A percentile compares a stretch with the other conserved stretches of the same genome.
phyloP scores from a whole-genome alignment of 2,888 invertebrate genomes.

The Diachrysia chrysitis region DNA sequence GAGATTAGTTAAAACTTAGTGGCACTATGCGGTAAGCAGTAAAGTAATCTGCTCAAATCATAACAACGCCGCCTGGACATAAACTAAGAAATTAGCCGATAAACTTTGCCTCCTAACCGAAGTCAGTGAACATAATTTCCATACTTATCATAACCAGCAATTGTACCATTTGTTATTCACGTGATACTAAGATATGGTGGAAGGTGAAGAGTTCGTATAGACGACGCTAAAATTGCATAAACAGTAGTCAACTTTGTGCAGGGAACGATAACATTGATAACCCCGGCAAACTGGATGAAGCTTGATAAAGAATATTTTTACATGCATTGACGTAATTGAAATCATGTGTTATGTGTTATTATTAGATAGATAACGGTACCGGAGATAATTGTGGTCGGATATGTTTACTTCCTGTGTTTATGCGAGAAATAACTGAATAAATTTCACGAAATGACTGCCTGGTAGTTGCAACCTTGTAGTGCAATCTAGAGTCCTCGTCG shows the following conservation, averaged over 20 bases:
- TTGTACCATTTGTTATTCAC: constrained; percentile 46
- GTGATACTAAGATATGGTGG: constrained; percentile 46
- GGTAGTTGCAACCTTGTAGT: background rate
- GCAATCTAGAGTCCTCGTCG: background rate
- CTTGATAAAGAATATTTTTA: constrained; percentile 66
- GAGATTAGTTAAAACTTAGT: background rate
- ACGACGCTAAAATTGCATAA: constrained; percentile 61
- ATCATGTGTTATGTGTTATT: constrained; percentile 51
- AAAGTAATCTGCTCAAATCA: background rate
- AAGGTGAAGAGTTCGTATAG: constrained; percentile 40
- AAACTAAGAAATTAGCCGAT: background rate
- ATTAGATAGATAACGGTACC: constrained; percentile 21
- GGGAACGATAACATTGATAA: constrained; percentile 64
- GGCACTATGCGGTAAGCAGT: background rate
- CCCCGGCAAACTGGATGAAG: constrained; percentile 61
- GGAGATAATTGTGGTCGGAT: constrained; percentile 15
- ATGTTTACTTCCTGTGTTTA: constrained; percentile 4
- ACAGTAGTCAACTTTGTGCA: constrained; percentile 56
- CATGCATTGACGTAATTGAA: constrained; percentile 71
- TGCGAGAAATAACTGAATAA: background rate
- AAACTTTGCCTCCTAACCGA: background rate
- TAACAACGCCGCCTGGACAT: background rate
- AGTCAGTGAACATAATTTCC: background rate
- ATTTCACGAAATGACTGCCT: background rate
- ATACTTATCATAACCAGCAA: constrained; percentile 19